phyloP scores from a whole-genome alignment of 1,140 invertebrate genomes.

The Zophobas morio region DNA sequence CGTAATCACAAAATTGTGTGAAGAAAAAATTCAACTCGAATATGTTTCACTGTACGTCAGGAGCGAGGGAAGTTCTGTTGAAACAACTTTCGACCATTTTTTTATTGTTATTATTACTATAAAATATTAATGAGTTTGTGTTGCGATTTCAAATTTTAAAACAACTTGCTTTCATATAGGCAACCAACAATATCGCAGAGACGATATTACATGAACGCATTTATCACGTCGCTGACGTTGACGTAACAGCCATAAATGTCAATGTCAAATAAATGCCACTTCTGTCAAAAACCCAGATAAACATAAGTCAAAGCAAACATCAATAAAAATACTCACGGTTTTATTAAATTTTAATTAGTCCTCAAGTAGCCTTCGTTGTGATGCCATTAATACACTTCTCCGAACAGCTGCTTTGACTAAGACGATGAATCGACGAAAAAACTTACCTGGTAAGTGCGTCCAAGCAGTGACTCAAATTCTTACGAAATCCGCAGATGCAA shows the following conservation, averaged over 20 bases:
- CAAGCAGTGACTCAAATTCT: neutral
- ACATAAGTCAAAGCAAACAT: constrained; percentile 23
- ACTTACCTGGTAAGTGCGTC: constrained; percentile 16
- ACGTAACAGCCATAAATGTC: neutral
- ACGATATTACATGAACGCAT: too few species aligned
- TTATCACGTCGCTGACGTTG: neutral
- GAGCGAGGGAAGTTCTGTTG: too few species aligned
- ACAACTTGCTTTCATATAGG: too few species aligned
- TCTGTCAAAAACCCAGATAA: constrained; percentile 26
- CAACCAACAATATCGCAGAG: too few species aligned
- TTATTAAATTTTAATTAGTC: constrained; percentile 38
- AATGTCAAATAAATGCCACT: neutral
- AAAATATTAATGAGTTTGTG: too few species aligned
- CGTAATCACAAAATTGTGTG: too few species aligned
- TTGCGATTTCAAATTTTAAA: too few species aligned
- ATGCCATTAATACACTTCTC: constrained; percentile 20
- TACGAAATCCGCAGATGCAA: constrained; percentile 18
- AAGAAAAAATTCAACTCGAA: too few species aligned
- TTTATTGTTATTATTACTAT: too few species aligned
- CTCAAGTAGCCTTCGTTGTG: neutral
- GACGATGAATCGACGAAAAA: constrained; percentile 44
- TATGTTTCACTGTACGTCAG: too few species aligned
- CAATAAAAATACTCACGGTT: constrained; percentile 32
- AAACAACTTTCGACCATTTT: too few species aligned
- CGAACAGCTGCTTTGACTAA: neutral